A percentile compares a stretch with the other conserved stretches of the same genome.
These are phyloP conservation scores for Morone chrysops DNA, from an alignment of 2,113 vertebrate species.

Conservation along the genomic window DNA sequence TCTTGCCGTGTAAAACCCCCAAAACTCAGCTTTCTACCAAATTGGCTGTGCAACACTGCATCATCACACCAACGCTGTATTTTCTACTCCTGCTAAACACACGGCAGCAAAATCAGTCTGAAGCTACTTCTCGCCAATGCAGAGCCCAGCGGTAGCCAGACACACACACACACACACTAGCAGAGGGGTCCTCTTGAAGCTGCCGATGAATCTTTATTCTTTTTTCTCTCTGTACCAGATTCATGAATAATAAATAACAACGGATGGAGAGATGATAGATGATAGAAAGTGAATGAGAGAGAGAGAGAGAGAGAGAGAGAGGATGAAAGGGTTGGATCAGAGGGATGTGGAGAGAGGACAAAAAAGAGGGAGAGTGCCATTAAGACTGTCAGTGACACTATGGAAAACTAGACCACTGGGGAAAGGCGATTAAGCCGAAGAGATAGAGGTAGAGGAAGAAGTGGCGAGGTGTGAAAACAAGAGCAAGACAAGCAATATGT, in stretches of 20 bases:
- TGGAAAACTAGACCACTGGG: slow-evolving; percentile 31
- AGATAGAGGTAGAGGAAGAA: slow-evolving; percentile 20
- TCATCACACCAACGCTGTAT: not conserved
- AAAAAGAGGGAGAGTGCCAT: slow-evolving; percentile 4
- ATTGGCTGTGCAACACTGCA: not conserved
- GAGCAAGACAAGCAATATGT: slow-evolving; percentile 25
- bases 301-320: not conserved
- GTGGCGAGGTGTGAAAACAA: slow-evolving; percentile 46
- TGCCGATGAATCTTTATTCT: slow-evolving; percentile 59
- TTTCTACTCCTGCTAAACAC: not conserved
- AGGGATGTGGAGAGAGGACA: not conserved
- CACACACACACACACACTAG: slow-evolving; percentile 9
- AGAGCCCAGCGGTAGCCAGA: slow-evolving; percentile 14
- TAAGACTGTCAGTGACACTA: slow-evolving; percentile 26
- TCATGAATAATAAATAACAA: slow-evolving; percentile 74
- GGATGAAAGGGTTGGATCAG: slow-evolving; percentile 47
- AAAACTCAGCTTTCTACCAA: not conserved
- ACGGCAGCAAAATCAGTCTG: slow-evolving; percentile 17
- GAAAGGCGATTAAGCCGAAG: slow-evolving; percentile 5
- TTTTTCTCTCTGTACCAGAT: slow-evolving; percentile 41
- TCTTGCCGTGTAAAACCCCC: not conserved
- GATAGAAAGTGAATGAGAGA: not conserved
- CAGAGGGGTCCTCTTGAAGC: slow-evolving; percentile 42
- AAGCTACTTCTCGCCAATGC: slow-evolving; percentile 30
- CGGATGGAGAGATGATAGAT: slow-evolving; percentile 39